These are phyloP conservation scores for Muscina levida DNA, from an alignment of 2,888 invertebrate species.

Conservation along the genomic window DNA sequence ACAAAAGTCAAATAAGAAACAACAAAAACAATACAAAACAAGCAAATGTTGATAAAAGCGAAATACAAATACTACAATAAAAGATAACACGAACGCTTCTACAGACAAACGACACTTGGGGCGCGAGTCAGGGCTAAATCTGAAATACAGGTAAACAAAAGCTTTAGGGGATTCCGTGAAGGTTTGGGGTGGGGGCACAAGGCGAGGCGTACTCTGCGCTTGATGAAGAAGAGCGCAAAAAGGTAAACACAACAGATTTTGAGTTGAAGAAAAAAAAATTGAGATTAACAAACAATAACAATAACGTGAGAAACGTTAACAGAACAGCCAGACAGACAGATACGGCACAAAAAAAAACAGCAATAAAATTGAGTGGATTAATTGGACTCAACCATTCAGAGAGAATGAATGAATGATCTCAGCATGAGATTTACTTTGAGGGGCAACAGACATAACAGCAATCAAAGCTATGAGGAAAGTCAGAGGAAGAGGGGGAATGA, in stretches of 20 bases:
- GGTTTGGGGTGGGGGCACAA: not conserved
- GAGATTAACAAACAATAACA: conserved; percentile 1
- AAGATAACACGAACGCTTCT: not conserved
- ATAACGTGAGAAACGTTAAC: not conserved
- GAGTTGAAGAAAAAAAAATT: not conserved
- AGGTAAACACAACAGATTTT: conserved; percentile 1
- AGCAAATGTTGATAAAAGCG: not conserved
- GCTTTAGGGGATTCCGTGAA: not conserved
- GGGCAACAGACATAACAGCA: too few relatives aligned
- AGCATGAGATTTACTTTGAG: too few relatives aligned
- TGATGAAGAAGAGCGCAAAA: not conserved
- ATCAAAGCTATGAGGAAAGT: conserved; percentile 51
- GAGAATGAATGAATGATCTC: too few relatives aligned
- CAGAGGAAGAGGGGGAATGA: conserved; percentile 55
- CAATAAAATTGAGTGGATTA: conserved; percentile 35
- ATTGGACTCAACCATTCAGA: conserved; percentile 21
- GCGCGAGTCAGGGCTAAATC: conserved; percentile 12
- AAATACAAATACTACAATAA: not conserved
- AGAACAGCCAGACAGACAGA: too few relatives aligned
- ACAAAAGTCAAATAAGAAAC: not conserved
- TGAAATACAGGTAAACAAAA: conserved; percentile 2
- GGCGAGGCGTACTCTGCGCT: conserved; percentile 2
- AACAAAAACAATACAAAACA: not conserved
- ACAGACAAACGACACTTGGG: not conserved
- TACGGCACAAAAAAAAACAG: too few relatives aligned